These are phyloP conservation scores for Diarsia dahlii DNA, from an alignment of 2,888 invertebrate species.

Conservation along the genomic window DNA sequence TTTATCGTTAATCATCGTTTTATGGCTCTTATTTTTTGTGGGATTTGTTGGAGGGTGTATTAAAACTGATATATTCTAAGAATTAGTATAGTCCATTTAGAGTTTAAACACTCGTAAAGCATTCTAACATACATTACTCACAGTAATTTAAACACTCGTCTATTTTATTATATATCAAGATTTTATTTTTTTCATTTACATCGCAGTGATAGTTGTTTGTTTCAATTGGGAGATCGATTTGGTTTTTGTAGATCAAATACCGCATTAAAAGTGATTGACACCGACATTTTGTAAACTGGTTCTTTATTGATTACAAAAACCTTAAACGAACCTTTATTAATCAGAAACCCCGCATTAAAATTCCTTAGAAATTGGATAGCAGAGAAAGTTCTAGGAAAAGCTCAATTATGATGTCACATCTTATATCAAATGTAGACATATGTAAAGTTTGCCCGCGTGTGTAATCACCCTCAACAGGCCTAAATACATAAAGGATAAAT, in stretches of 20 bases:
- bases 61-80: not conserved
- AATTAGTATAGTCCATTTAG: not conserved
- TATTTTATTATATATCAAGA: not conserved
- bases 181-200: not conserved
- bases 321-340: not conserved
- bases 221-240: not conserved
- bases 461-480: constrained; percentile 58
- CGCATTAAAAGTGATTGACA: not conserved
- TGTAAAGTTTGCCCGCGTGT: constrained; percentile 36
- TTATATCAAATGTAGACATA: constrained; percentile 6
- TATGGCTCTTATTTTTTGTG: not conserved
- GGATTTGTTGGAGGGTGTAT: not conserved
- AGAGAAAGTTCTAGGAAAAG: not conserved
- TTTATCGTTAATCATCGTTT: constrained; percentile 12
- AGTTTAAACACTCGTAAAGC: not conserved
- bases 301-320: too few species aligned
- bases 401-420: constrained; percentile 9
- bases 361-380: not conserved
- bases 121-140: not conserved
- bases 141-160: too few species aligned
- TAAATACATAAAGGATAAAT: constrained; percentile 59
- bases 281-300: not conserved
- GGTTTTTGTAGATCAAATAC: not conserved
- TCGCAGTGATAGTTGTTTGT: not conserved
- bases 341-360: not conserved